A percentile compares a stretch with the other conserved stretches of the same genome.
Conservation (phyloP, 2,113 vertebrate species). For the human (Homo sapiens) region DNA sequence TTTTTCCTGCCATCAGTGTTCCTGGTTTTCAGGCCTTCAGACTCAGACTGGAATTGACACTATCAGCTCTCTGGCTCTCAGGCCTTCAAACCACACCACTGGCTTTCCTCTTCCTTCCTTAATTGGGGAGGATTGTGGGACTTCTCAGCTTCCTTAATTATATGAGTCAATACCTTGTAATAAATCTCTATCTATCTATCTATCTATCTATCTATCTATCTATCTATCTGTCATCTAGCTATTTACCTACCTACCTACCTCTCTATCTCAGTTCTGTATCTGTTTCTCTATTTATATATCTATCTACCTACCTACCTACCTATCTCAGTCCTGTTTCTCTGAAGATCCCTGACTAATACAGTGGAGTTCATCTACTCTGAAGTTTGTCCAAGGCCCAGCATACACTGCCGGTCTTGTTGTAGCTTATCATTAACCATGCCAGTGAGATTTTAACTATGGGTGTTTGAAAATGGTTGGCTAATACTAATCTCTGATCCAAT, state of each 20-base stretch:
- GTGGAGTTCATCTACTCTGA: background rate
- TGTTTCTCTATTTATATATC: background rate
- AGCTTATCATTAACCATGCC: background rate
- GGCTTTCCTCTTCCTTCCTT: background rate
- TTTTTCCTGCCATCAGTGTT: background rate
- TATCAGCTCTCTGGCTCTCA: background rate
- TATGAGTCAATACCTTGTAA: background rate
- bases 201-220: no score
- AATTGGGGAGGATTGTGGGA: background rate
- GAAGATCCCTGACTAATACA: background rate
- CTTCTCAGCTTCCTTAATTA: background rate
- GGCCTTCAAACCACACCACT: background rate
- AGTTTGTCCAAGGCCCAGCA: background rate
- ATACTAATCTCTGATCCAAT: background rate
- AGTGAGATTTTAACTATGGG: background rate
- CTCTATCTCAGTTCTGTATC: background rate
- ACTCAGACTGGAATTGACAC: background rate
- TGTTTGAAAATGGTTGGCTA: background rate
- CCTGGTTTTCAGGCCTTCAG: background rate
- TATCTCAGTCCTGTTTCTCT: background rate
- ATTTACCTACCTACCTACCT: background rate
- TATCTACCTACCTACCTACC: background rate
- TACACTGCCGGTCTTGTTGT: background rate
- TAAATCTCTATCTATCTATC: background rate
- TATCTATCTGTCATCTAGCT: background rate